Evolutionary conservation across 2,888 invertebrate genomes (phyloP).

Genomic region (Mechanitis mazaeus): DNA sequence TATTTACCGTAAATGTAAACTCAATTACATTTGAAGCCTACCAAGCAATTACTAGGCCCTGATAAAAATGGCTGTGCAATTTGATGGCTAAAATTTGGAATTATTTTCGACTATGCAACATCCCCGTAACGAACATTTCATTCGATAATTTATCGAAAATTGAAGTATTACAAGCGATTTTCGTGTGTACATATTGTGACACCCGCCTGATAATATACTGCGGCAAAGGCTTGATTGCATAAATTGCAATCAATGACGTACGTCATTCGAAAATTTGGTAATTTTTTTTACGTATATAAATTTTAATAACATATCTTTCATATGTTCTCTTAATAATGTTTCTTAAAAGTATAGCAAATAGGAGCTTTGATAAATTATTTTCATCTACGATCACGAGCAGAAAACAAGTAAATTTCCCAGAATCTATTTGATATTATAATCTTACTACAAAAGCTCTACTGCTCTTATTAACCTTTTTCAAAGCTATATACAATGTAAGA

Average conservation of each 20-base stretch:
- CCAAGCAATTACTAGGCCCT: conserved; percentile 19
- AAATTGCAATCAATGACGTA: conserved; percentile 13
- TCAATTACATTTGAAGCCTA: conserved; percentile 14
- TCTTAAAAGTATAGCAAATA: no score
- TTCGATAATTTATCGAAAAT: conserved; percentile 9
- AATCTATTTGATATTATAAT: no score
- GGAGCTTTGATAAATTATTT: no score
- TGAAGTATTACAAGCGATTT: background rate
- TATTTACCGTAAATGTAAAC: conserved; percentile 6
- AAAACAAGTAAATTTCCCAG: no score
- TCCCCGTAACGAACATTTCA: conserved; percentile 6
- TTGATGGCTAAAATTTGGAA: conserved; percentile 16
- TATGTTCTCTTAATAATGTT: no score
- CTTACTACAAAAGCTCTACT: no score
- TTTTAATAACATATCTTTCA: no score
- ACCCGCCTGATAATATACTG: conserved; percentile 6
- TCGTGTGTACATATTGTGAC: conserved; percentile 1
- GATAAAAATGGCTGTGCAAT: conserved; percentile 22
- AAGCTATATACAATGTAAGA: no score
- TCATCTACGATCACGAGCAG: no score
- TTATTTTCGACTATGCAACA: conserved; percentile 6
- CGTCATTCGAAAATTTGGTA: conserved; percentile 14
- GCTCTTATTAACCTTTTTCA: no score
- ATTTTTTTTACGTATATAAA: conserved; percentile 9
- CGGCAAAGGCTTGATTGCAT: conserved; percentile 3